phyloP scores from a whole-genome alignment of 2,113 vertebrate species.

The Myiagra hebetior region DNA sequence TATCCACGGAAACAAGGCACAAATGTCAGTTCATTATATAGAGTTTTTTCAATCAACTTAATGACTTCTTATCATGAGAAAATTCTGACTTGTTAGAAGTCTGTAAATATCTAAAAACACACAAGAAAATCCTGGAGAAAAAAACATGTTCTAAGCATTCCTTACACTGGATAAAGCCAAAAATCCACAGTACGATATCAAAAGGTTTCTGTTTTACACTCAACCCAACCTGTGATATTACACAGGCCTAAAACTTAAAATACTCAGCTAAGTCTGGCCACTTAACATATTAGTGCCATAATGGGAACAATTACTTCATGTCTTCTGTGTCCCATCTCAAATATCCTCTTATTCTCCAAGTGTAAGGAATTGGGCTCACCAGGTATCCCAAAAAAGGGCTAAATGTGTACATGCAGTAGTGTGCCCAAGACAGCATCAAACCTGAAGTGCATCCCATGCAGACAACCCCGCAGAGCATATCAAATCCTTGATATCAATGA shows the following conservation, averaged over 20 bases:
- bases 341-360: not conserved
- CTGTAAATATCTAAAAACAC: not conserved
- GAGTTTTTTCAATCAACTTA: not conserved
- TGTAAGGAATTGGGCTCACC: not conserved
- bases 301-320: not conserved
- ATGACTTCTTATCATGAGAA: not conserved
- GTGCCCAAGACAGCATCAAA: not conserved
- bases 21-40: not conserved
- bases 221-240: not conserved
- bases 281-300: not conserved
- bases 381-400: not conserved
- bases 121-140: not conserved
- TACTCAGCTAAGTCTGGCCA: not conserved
- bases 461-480: not conserved
- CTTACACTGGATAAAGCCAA: not conserved
- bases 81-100: not conserved
- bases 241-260: not conserved
- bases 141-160: not conserved
- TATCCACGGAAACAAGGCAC: not conserved
- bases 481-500: not conserved
- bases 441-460: fast-evolving
- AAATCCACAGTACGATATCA: not conserved
- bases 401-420: fast-evolving
- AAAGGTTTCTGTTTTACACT: not conserved
- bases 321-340: not conserved